These are phyloP conservation scores for Drosophila sp. DNA, from an alignment of 1,140 invertebrate species.

Conservation along the genomic window DNA sequence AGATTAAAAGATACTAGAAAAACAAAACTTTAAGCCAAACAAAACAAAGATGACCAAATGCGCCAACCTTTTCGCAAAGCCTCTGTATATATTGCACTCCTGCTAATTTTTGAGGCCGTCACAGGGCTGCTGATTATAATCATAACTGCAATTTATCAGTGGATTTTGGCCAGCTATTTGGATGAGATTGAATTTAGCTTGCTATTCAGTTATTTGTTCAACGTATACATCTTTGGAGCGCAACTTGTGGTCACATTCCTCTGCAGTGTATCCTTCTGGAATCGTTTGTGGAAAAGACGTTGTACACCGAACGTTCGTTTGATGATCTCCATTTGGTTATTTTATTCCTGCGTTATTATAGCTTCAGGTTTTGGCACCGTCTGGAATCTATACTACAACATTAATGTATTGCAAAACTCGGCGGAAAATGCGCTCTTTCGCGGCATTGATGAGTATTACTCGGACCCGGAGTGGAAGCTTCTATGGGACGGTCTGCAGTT, in stretches of 20 bases:
- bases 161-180: constrained; percentile 56
- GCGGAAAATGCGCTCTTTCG: constrained; percentile 58
- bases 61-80: constrained; percentile 70
- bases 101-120: constrained; percentile 66
- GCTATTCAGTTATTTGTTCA: constrained; percentile 57
- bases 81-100: constrained; percentile 55
- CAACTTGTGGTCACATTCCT: constrained; percentile 66
- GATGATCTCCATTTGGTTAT: constrained; percentile 66
- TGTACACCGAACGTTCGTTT: constrained; percentile 70
- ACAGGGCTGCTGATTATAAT: constrained; percentile 64
- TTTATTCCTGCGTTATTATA: constrained; percentile 71
- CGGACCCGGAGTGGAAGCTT: constrained; percentile 77
- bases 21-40: constrained; percentile 20
- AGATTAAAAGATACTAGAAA: background rate
- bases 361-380: constrained; percentile 61
- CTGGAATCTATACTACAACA: constrained; percentile 57
- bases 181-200: constrained; percentile 53
- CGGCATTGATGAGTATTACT: constrained; percentile 80
- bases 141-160: constrained; percentile 66
- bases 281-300: constrained; percentile 64
- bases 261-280: constrained; percentile 69
- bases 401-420: constrained; percentile 49
- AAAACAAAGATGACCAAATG: constrained; percentile 77
- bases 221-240: constrained; percentile 62
- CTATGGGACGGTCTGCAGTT: constrained; percentile 76